phyloP scores from a whole-genome alignment of 2,113 vertebrate species.

The Ailurus styani region DNA sequence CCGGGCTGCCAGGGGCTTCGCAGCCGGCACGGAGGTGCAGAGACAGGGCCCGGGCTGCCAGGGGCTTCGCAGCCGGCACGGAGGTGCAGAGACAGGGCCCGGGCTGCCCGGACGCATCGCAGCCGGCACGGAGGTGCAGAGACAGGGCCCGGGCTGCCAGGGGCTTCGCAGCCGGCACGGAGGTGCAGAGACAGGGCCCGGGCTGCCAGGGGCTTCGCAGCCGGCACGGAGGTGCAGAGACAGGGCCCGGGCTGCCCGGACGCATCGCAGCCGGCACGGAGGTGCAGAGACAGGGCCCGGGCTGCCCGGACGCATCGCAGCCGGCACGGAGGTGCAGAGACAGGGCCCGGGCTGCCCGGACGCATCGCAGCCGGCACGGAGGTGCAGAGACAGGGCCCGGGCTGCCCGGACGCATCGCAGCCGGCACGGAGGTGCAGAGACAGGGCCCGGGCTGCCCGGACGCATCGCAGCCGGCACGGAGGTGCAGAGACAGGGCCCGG shows the following conservation, averaged over 20 bases:
- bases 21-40: accelerated
- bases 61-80: not conserved
- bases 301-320: too few species aligned
- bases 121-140: not conserved
- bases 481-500: accelerated
- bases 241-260: accelerated
- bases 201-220: not conserved
- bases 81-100: accelerated
- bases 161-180: not conserved
- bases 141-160: not conserved
- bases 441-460: accelerated
- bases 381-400: accelerated
- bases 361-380: accelerated
- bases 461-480: accelerated
- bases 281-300: accelerated
- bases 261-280: accelerated
- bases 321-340: accelerated
- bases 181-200: accelerated
- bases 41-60: too few species aligned
- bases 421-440: accelerated
- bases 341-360: accelerated
- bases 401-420: too few species aligned
- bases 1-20: not conserved
- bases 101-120: too few species aligned
- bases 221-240: accelerated